Percentiles rank a stretch among this genome's conserved stretches.
phyloP scores from a whole-genome alignment of 2,888 invertebrate genomes.

The Pristionchus exspectatus region DNA sequence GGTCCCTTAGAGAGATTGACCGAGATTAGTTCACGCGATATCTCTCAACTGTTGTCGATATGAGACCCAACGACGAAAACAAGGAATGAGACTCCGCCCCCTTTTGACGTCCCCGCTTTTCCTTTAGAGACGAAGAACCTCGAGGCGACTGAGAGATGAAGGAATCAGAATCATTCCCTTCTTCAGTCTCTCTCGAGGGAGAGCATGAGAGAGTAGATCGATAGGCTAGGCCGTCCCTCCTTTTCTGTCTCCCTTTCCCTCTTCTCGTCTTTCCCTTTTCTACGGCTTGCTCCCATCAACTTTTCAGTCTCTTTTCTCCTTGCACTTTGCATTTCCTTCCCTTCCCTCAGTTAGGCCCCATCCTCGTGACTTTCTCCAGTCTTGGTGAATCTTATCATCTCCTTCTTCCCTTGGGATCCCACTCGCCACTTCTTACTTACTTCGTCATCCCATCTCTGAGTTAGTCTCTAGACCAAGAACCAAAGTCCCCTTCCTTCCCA shows the following conservation, averaged over 20 bases:
- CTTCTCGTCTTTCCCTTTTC: neutral
- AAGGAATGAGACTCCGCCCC: neutral
- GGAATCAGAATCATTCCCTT: neutral
- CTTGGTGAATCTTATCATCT: neutral
- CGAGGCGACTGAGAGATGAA: neutral
- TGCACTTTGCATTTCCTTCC: slow-evolving; percentile 40
- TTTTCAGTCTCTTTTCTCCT: slow-evolving; percentile 38
- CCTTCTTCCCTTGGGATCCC: neutral
- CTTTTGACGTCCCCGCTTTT: neutral
- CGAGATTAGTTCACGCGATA: neutral
- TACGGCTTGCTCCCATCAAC: slow-evolving; percentile 26
- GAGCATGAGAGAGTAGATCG: slow-evolving; percentile 22
- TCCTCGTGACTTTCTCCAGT: slow-evolving; percentile 16
- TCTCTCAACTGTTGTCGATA: neutral
- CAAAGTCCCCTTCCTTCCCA: neutral
- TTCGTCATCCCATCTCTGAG: neutral
- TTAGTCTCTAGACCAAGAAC: neutral
- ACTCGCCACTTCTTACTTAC: neutral
- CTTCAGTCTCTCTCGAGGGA: neutral
- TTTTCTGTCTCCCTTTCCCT: slow-evolving; percentile 11
- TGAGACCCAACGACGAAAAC: slow-evolving; percentile 1
- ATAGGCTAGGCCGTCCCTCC: slow-evolving; percentile 28
- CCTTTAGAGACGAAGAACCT: neutral
- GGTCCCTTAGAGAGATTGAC: slow-evolving; percentile 12
- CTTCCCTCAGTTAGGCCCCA: neutral